These are phyloP conservation scores for Drosophila rufa DNA, from an alignment of 1,140 invertebrate genomes.

Conservation along the genomic window DNA sequence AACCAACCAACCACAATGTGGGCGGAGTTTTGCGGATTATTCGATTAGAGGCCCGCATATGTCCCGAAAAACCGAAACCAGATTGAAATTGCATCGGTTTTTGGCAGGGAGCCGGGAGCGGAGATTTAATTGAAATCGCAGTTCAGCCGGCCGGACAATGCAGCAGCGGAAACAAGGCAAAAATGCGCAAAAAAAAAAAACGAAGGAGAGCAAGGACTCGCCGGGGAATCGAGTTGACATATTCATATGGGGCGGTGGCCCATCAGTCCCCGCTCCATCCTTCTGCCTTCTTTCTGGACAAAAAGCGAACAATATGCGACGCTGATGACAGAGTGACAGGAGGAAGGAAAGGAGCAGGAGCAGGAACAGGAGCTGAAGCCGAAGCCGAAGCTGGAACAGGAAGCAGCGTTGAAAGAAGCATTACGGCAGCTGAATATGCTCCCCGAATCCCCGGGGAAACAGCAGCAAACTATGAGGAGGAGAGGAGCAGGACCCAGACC, in stretches of 20 bases:
- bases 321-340: constrained; percentile 59
- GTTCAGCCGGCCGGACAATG: constrained; percentile 17
- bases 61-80: constrained; percentile 2
- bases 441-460: constrained; percentile 55
- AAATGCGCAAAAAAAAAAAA: constrained; percentile 22
- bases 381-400: not conserved
- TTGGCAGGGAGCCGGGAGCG: not conserved
- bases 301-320: constrained; percentile 48
- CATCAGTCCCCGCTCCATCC: not conserved
- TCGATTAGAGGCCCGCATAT: constrained; percentile 26
- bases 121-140: constrained; percentile 54
- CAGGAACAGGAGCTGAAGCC: not conserved
- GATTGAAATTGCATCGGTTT: constrained; percentile 36
- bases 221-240: constrained; percentile 52
- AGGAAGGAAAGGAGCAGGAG: constrained; percentile 25
- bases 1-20: constrained; percentile 10
- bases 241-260: constrained; percentile 38
- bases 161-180: constrained; percentile 17
- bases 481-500: constrained; percentile 1
- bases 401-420: constrained; percentile 70
- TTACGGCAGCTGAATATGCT: constrained; percentile 64
- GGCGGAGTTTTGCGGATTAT: constrained; percentile 21
- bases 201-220: constrained; percentile 16
- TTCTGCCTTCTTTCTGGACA: constrained; percentile 23
- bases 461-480: constrained; percentile 2